Percentiles rank a stretch among this genome's conserved stretches.
These are phyloP conservation scores for Coelinius sp. DNA, from an alignment of 2,888 invertebrate genomes.

Conservation along the genomic window DNA sequence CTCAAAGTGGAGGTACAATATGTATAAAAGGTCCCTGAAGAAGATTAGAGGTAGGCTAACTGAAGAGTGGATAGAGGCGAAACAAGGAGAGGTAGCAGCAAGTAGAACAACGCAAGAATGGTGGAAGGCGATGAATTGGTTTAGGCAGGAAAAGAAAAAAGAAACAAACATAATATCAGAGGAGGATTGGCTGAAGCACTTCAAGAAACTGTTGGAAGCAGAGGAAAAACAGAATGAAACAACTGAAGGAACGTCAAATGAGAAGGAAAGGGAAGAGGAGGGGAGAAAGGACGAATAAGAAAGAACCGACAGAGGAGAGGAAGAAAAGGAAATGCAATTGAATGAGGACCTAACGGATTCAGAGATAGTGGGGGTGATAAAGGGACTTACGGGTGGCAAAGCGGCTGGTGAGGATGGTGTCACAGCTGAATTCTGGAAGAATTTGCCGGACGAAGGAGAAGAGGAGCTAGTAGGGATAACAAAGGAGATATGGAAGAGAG, in stretches of 20 bases:
- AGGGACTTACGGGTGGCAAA: background rate
- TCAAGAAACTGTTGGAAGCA: background rate
- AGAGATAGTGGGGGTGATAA: too few species aligned
- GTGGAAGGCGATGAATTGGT: slow-evolving; percentile 10
- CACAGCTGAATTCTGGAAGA: background rate
- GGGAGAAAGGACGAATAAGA: background rate
- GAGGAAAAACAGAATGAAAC: background rate
- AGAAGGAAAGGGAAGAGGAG: background rate
- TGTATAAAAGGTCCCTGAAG: background rate
- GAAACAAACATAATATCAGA: background rate
- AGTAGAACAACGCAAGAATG: background rate
- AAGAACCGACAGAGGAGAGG: background rate
- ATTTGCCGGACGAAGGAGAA: background rate
- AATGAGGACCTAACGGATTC: background rate
- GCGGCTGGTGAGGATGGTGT: background rate
- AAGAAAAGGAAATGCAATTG: background rate
- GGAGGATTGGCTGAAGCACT: background rate
- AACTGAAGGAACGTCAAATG: background rate
- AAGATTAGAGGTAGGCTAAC: background rate
- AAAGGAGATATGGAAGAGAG: background rate
- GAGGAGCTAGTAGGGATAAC: background rate
- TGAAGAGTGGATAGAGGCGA: background rate
- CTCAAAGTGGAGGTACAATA: background rate
- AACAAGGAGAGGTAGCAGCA: background rate
- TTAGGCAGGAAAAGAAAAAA: background rate